Conservation (phyloP, 2,888 invertebrate genomes). For the Metellina segmentata region DNA sequence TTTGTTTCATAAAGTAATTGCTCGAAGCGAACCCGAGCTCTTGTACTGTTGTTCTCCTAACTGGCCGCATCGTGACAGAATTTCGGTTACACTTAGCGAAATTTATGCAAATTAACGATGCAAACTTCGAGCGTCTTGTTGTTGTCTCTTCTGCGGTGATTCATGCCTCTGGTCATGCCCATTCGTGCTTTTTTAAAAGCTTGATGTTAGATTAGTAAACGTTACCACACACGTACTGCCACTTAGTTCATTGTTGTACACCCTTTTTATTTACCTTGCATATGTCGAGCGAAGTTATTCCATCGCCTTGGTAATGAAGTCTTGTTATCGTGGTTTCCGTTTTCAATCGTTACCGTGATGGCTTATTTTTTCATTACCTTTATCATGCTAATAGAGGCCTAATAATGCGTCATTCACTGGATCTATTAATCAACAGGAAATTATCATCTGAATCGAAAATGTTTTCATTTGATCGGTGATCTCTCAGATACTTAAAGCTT, state of each 20-base stretch:
- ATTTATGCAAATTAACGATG: slow-evolving; percentile 44
- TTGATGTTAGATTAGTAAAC: not conserved
- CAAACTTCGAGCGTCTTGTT: slow-evolving; percentile 16
- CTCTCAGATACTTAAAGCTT: not conserved
- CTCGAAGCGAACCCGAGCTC: too few relatives aligned
- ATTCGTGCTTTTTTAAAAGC: not conserved
- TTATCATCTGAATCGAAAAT: not conserved
- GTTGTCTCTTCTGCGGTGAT: slow-evolving; percentile 9
- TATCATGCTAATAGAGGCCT: not conserved
- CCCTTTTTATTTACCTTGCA: not conserved
- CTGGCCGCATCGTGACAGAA: slow-evolving; percentile 18
- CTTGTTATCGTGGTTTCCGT: not conserved
- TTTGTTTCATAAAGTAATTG: slow-evolving; percentile 21
- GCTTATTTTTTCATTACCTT: not conserved
- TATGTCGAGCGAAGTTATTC: not conserved
- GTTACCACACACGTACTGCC: not conserved
- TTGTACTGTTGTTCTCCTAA: too few relatives aligned
- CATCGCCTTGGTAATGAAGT: not conserved
- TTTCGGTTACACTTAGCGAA: slow-evolving; percentile 2
- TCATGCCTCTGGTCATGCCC: slow-evolving; percentile 7
- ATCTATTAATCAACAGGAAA: not conserved
- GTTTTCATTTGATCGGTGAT: not conserved
- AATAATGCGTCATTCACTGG: not conserved
- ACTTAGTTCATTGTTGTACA: not conserved
- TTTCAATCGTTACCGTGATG: not conserved